Evolutionary conservation across 53 echinoderm and acorn worm genomes (phyloP), one percentile per base, ranked within the genome.

Genomic region (Holothuria scabra): DNA sequence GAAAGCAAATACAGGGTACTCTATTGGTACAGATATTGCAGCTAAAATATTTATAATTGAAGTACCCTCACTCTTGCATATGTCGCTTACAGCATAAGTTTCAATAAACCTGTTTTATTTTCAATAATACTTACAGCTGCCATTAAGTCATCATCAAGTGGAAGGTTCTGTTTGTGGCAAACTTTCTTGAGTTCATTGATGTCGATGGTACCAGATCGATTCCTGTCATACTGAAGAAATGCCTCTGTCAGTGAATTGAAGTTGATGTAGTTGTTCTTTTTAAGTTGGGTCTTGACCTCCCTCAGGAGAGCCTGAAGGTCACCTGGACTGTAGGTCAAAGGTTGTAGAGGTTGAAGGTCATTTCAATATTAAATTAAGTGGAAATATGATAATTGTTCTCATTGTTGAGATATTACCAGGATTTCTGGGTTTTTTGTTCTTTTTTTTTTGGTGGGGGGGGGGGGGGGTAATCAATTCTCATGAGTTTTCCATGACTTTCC

Each of bases 201-300:
- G 60, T 97, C 92, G 29, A 97, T 89, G 67, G 69, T 80, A 8
- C 97, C 94, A 0, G 94, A 92, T 19, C 97, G 84, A 71, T 94
- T 92, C 7, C 92, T 79, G 84, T 97, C 97, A 56, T 94, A 97
- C 76, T 89, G 84, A 52, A 97, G 76, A 91, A 97, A 97, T 7
- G 97, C 97, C 16, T 97, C 94, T 2, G 92, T 94, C 87, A 97
- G 85, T 1, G 97, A 92, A 82, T 80, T 85, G 69, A 94, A 92
- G 91, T 97, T 97, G 90, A 94, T 91, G 88, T 97, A 97, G 81
- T 97, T 97, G 84, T 94, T 92, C 80, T 94, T 94, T 22, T 88
- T 86, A 25, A 97, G 89, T 58, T 97, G 97, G 3, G 92, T 85
- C 60, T 94, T 92, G 59, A 97, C 92, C 64, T 97, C 97, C 41